Base-by-base conservation (phyloP, 2,797 vertebrate genomes). In the Erpetoichthys calabaricus region DNA sequence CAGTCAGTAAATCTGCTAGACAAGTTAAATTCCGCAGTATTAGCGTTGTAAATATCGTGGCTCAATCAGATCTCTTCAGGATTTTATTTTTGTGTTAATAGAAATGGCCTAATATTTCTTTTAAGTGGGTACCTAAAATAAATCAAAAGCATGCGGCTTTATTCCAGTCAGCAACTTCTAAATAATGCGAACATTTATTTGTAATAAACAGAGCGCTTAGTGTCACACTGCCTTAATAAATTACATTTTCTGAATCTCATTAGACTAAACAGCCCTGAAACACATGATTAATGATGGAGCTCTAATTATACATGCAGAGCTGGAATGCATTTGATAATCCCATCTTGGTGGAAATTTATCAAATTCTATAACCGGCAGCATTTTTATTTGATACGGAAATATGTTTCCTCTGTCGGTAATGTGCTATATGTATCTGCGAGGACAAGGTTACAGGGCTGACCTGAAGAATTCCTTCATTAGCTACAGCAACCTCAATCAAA, bases 301-400 rank as follows among this genome's bases (percentile, higher is more conserved):
- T 64, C 65, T 78, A 78, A 83, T 83, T 77, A 74, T 67, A 74
- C 65, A 68, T 69, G 65, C 68, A 56, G 69, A 64, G 64, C 76
- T 74, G 67, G 70, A 75, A 75, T 57, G 62, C 67, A 59, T 74
- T 73, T 61, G 61, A 75, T 72, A 65, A 78, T 78, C 79, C 76
- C 62, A 76, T 79, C 68, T 67, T 64, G 64, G 70, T 63, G 64
- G 72, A 72, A 73, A 76, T 77, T 74, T 67, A 73, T 77, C 71
- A 73, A 58, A 57, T 74, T 80, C 75, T 68, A 68, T 71, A 64
- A 67, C 68, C 64, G 62, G 62, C 65, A 60, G 63, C 63, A 57
- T 70, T 66, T 58, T 49, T 59, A 72, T 65, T 25, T 43, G 7
- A 42, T 54, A 43, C 41, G 44, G 8, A 63, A 71, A 66, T 67